Evolutionary conservation across 2,797 vertebrate species (phyloP).

Genomic region (Sebastes hubbsi): DNA sequence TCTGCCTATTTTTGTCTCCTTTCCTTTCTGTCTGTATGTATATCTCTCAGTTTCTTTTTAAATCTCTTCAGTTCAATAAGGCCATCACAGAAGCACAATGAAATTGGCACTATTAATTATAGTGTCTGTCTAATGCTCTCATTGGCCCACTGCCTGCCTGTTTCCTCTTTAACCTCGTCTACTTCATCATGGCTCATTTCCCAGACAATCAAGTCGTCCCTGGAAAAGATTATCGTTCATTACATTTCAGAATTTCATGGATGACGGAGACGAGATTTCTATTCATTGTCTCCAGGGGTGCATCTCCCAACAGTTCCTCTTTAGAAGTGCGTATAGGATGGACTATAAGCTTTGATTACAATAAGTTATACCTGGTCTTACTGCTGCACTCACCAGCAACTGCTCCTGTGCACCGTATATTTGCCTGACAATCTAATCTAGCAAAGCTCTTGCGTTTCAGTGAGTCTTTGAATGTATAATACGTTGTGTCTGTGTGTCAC

Average conservation of each 20-base stretch:
- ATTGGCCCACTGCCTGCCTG: not conserved
- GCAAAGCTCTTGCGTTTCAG: constrained; percentile 39
- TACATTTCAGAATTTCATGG: constrained; percentile 15
- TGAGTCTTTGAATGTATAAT: constrained; percentile 59
- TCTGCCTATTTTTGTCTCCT: not conserved
- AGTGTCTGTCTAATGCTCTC: not conserved
- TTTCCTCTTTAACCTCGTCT: constrained; percentile 14
- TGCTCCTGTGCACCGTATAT: constrained; percentile 15
- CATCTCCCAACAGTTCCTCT: not conserved
- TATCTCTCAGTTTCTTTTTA: not conserved
- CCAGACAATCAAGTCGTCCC: constrained; percentile 56
- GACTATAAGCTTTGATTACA: constrained; percentile 13
- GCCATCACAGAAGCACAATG: not conserved
- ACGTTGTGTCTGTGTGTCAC: constrained; percentile 24
- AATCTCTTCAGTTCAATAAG: not conserved
- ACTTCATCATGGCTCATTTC: constrained; percentile 21
- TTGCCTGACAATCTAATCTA: constrained; percentile 73
- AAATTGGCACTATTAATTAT: not conserved
- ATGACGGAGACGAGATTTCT: not conserved
- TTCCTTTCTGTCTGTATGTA: not conserved
- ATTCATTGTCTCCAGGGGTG: not conserved
- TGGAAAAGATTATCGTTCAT: not conserved
- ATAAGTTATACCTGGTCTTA: not conserved
- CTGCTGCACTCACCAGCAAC: not conserved
- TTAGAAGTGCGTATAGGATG: not conserved